Evolutionary conservation across 2,113 vertebrate genomes (phyloP).

Genomic region (Phylloscopus whistleri): DNA sequence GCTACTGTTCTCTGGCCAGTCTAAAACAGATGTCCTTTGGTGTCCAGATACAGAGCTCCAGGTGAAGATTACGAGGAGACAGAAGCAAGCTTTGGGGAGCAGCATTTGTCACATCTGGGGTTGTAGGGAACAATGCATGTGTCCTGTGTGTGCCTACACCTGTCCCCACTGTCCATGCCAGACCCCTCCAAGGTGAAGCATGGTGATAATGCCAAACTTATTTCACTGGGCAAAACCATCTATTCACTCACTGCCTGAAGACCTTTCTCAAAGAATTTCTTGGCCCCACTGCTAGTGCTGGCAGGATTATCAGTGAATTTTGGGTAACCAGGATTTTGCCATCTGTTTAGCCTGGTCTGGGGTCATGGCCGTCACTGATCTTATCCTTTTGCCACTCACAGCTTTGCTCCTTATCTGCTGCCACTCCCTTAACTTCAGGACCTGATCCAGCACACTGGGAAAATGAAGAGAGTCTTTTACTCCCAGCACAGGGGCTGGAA

Average conservation of each 20-base stretch:
- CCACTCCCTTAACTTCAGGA: not conserved
- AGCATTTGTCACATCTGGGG: not conserved
- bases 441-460: not conserved
- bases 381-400: not conserved
- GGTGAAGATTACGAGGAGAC: not conserved
- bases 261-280: not conserved
- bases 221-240: not conserved
- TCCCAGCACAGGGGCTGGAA: not conserved
- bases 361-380: not conserved
- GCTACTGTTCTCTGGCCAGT: not conserved
- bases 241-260: not conserved
- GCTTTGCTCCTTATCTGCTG: not conserved
- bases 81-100: not conserved
- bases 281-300: not conserved
- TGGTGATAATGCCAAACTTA: not conserved
- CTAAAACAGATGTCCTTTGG: not conserved
- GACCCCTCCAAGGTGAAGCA: not conserved
- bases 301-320: not conserved
- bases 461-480: not conserved
- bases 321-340: not conserved
- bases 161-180: not conserved
- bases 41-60: not conserved
- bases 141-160: not conserved
- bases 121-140: not conserved
- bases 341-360: not conserved